Base-by-base conservation (phyloP, 2,888 invertebrate genomes). In the Dascillus cervinus region DNA sequence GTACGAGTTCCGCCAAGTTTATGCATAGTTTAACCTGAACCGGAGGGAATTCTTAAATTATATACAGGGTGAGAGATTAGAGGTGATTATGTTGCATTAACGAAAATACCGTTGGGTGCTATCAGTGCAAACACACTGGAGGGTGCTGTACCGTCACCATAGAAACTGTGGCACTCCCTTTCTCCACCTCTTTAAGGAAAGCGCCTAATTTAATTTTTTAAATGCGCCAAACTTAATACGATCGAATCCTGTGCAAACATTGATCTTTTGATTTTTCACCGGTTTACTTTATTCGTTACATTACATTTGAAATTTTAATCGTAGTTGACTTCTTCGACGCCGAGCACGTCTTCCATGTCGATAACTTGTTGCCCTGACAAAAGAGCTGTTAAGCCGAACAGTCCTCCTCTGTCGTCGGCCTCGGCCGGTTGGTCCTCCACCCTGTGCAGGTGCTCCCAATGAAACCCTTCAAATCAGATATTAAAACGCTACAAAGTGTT, bases 131-230 rank as follows among this genome's bases (percentile, higher is more conserved):
- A 25, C 23, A 21, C 32, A 38, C 38, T 38, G 38, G 38, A 34
- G 29, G 27, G 32, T 31, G 33, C 42, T 37, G 37, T 34, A 42
- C 36, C 17, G 39, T 42, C 33, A 30, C 42, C 34, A 42, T 42
- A 33, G 39, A 28, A 39, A 42, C 37, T 26, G 23, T 39, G 32
- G 39, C 39, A 33, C 26, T 35, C 29, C 32, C 30, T 25, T 27
- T 30, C 31, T 26, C 17, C 17, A n/a, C n/a, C n/a, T n/a, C n/a
- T n/a, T n/a, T n/a, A n/a, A n/a, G n/a, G n/a, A n/a, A n/a, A n/a
- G n/a, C n/a, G n/a, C n/a, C n/a, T n/a, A n/a, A n/a, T n/a, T n/a
- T n/a, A n/a, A n/a, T n/a, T n/a, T n/a, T n/a, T n/a, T n/a, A n/a
- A n/a, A n/a, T n/a, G n/a, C n/a, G n/a, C n/a, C n/a, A n/a, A n/a